Conservation (phyloP, 2,113 vertebrate genomes). For the Geothlypis trichas region DNA sequence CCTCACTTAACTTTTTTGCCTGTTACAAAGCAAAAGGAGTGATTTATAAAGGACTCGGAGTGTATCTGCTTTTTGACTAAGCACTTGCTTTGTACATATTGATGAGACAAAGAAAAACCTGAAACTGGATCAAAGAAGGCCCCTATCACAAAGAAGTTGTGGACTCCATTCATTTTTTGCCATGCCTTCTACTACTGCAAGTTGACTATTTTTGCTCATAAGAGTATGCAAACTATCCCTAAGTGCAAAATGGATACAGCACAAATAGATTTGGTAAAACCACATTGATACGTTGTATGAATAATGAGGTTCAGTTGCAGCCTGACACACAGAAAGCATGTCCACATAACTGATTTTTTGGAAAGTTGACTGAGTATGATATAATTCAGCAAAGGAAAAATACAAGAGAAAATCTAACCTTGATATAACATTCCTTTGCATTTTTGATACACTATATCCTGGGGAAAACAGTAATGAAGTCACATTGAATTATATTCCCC, state of each 20-base stretch:
- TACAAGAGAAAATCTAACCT: not conserved
- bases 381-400: conserved; percentile 42
- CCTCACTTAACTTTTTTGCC: conserved; percentile 50
- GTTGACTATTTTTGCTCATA: conserved; percentile 65
- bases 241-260: conserved; percentile 71
- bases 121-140: conserved; percentile 50
- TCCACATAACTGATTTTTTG: conserved; percentile 56
- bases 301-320: conserved; percentile 69
- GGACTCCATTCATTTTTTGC: conserved; percentile 45
- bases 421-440: not conserved
- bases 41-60: conserved; percentile 45
- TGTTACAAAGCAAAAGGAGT: conserved; percentile 47
- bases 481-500: not conserved
- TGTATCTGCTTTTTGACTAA: conserved; percentile 52
- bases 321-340: conserved; percentile 64
- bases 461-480: not conserved
- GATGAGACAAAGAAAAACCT: conserved; percentile 30
- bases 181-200: conserved; percentile 63
- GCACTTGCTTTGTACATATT: conserved; percentile 18
- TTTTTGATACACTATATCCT: not conserved
- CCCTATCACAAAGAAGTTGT: conserved; percentile 17
- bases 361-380: conserved; percentile 53
- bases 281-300: conserved; percentile 60
- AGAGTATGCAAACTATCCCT: conserved; percentile 60
- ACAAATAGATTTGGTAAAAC: conserved; percentile 74